Conservation (phyloP, 2,113 vertebrate species). For the Blennius ocellaris region DNA sequence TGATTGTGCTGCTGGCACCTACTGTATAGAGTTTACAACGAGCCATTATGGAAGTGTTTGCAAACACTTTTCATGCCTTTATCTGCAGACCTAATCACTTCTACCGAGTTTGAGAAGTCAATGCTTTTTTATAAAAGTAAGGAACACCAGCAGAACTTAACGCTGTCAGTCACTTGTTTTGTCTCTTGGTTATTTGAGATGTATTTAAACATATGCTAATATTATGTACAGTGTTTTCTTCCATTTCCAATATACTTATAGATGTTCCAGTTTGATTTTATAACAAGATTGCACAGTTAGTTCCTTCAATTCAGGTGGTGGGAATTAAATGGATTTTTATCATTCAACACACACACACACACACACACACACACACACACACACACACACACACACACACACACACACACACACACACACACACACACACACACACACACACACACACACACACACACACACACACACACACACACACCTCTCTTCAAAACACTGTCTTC, state of each 20-base stretch:
- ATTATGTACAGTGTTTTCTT: neutral
- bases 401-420: neutral
- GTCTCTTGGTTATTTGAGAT: neutral
- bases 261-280: neutral
- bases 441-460: slow-evolving; percentile 15
- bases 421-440: neutral
- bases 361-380: slow-evolving; percentile 14
- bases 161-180: neutral
- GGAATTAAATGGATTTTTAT: slow-evolving; percentile 25
- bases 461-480: slow-evolving; percentile 6
- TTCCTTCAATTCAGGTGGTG: slow-evolving; percentile 16
- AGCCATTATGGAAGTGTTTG: slow-evolving; percentile 25
- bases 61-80: slow-evolving; percentile 13
- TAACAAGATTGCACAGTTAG: slow-evolving; percentile 7
- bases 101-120: neutral
- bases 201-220: neutral
- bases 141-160: neutral
- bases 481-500: slow-evolving; percentile 44
- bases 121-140: neutral
- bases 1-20: slow-evolving; percentile 31
- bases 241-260: neutral
- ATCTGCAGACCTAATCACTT: slow-evolving; percentile 43
- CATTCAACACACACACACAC: slow-evolving; percentile 11
- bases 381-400: slow-evolving; percentile 2
- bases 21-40: slow-evolving; percentile 38